Conservation (phyloP, 2,888 invertebrate species). For the Glyphotaelius pellucidus region DNA sequence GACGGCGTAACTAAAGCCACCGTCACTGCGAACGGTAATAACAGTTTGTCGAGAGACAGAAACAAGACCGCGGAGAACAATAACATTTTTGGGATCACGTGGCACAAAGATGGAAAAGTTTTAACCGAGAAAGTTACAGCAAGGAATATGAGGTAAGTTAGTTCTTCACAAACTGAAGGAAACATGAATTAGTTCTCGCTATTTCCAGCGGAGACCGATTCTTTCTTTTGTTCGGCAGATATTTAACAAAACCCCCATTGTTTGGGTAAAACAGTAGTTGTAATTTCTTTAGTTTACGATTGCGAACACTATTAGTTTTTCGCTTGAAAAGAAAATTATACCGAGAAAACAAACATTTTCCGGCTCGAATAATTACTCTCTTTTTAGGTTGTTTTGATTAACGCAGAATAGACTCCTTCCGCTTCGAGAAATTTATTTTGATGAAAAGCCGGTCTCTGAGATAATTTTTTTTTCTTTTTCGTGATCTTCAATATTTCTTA, state of each 20-base stretch:
- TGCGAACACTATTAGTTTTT: background rate
- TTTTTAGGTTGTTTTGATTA: background rate
- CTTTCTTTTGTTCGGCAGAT: constrained; percentile 30
- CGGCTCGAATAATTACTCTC: background rate
- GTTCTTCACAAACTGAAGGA: constrained; percentile 17
- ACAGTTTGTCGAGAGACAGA: constrained; percentile 47
- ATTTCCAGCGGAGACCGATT: constrained; percentile 9
- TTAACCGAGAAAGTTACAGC: constrained; percentile 73
- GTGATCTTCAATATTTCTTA: too few relatives aligned
- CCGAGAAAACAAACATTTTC: background rate
- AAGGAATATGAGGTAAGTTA: constrained; percentile 74
- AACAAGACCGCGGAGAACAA: constrained; percentile 68
- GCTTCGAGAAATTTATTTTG: background rate
- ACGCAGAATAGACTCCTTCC: background rate
- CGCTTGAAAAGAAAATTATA: background rate
- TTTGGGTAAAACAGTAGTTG: background rate
- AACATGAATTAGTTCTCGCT: constrained; percentile 40
- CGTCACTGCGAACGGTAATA: background rate
- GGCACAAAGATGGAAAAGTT: constrained; percentile 76
- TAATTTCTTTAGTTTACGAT: constrained; percentile 21
- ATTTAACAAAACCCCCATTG: background rate
- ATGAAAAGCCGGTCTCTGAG: background rate
- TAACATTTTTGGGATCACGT: constrained; percentile 74
- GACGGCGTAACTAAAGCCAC: constrained; percentile 68
- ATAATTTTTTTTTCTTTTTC: background rate